phyloP scores from a whole-genome alignment of 2,888 invertebrate genomes.

The Spicauda simplicius region DNA sequence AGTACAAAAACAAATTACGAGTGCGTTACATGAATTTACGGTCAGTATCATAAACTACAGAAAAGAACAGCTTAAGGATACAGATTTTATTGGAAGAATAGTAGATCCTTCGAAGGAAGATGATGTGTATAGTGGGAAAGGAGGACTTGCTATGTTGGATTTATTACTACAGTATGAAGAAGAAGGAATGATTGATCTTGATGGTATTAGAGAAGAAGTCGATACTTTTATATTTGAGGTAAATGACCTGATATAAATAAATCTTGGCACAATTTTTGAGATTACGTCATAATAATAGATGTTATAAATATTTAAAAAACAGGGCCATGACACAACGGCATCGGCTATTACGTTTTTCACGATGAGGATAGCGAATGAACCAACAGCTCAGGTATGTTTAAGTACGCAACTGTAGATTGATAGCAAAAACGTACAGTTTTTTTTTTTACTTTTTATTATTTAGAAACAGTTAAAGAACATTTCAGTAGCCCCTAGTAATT shows the following conservation, averaged over 20 bases:
- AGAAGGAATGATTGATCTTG: constrained; percentile 82
- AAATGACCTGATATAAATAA: constrained; percentile 18
- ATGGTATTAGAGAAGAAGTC: constrained; percentile 88
- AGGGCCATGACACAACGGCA: constrained; percentile 79
- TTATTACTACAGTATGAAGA: constrained; percentile 84
- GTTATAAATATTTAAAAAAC: not conserved
- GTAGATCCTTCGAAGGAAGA: not conserved
- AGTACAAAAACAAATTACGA: constrained; percentile 10
- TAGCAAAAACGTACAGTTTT: no score
- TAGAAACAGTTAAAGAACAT: no score
- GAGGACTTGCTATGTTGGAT: constrained; percentile 86
- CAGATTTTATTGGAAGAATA: not conserved
- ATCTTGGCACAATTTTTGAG: no score
- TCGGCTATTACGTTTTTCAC: constrained; percentile 61
- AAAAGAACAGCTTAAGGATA: not conserved
- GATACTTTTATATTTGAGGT: constrained; percentile 90
- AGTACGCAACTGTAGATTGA: no score
- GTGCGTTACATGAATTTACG: constrained; percentile 31
- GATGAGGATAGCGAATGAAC: constrained; percentile 70
- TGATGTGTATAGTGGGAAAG: constrained; percentile 47
- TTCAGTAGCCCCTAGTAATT: no score
- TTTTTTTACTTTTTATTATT: no score
- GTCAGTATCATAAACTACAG: constrained; percentile 27
- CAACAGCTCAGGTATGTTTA: constrained; percentile 58
- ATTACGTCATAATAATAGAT: no score